phyloP scores from a whole-genome alignment of 2,797 vertebrate genomes.

The Streptopelia turtur region DNA sequence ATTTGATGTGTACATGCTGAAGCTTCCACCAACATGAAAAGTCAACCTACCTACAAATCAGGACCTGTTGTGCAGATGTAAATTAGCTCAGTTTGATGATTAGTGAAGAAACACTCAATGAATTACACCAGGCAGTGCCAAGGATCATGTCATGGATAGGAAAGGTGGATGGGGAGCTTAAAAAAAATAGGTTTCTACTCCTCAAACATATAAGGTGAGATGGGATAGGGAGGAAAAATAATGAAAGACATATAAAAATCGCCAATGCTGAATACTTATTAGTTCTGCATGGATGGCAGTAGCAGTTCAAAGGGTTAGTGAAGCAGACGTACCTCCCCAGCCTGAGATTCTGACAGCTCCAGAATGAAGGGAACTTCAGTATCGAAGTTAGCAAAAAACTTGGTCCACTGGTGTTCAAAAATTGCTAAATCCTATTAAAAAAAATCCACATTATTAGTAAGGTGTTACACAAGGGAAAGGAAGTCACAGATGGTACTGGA shows the following conservation, averaged over 20 bases:
- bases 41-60: neutral
- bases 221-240: accelerated
- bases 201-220: neutral
- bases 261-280: neutral
- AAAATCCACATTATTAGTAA: neutral
- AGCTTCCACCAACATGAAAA: neutral
- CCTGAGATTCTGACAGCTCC: constrained; percentile 95
- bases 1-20: accelerated
- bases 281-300: neutral
- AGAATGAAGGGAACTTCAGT: constrained; percentile 94
- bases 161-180: neutral
- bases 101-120: neutral
- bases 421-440: constrained; percentile 83
- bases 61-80: neutral
- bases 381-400: constrained; percentile 91
- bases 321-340: constrained; percentile 86
- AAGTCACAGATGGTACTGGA: neutral
- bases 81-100: neutral
- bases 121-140: neutral
- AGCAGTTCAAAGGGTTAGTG: neutral
- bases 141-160: neutral
- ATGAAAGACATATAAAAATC: accelerated
- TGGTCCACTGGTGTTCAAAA: constrained; percentile 94
- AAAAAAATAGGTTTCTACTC: neutral
- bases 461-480: neutral